A percentile compares a stretch with the other conserved stretches of the same genome.
phyloP scores from a whole-genome alignment of 2,113 vertebrate species.

The Cheirogaleus medius region DNA sequence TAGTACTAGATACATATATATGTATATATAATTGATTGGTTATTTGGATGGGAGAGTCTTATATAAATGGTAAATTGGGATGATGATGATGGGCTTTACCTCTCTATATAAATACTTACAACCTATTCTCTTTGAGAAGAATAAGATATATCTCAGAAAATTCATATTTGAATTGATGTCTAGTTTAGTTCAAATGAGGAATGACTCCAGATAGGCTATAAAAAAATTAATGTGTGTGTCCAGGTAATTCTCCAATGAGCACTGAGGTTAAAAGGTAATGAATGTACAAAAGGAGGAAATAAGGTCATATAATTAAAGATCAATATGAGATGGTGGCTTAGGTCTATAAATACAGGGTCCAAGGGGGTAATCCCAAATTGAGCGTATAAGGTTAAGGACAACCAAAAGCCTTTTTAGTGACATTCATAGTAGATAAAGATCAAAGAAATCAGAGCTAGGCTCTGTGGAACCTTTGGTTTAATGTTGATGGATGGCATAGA shows the following conservation, averaged over 20 bases:
- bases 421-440: conserved; percentile 12
- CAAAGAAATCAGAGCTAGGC: conserved; percentile 14
- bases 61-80: neutral
- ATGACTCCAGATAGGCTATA: neutral
- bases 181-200: conserved; percentile 7
- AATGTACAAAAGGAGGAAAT: conserved; percentile 29
- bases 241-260: conserved; percentile 13
- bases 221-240: conserved; percentile 43
- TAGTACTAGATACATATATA: neutral
- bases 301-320: conserved; percentile 26
- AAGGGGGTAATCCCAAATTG: neutral
- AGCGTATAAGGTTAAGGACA: conserved; percentile 39
- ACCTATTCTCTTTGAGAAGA: neutral
- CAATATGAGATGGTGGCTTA: neutral
- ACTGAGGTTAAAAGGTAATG: conserved; percentile 29
- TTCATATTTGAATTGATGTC: conserved; percentile 37
- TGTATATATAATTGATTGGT: neutral
- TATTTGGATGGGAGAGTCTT: neutral
- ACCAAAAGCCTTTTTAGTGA: neutral
- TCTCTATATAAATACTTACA: neutral
- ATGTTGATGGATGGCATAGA: neutral
- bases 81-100: neutral
- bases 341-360: conserved; percentile 13
- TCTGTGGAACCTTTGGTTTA: neutral
- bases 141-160: neutral